Evolutionary conservation across 2,113 vertebrate genomes (phyloP).

Genomic region (Diadophis punctatus): DNA sequence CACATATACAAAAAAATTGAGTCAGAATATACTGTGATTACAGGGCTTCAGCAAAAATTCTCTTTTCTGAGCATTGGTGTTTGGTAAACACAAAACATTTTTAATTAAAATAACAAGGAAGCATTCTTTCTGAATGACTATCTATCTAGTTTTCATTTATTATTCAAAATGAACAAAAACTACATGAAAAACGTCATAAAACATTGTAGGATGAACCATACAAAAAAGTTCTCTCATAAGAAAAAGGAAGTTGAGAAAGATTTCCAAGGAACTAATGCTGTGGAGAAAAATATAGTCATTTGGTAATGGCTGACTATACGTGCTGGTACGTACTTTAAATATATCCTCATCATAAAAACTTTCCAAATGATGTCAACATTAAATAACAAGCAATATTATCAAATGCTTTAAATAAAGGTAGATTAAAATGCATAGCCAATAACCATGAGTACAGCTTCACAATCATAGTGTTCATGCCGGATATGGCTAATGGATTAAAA

Average conservation of each 20-base stretch:
- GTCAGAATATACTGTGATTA: background rate
- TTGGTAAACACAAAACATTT: background rate
- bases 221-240: background rate
- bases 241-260: background rate
- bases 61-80: background rate
- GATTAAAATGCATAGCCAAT: background rate
- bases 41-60: background rate
- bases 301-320: background rate
- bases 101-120: background rate
- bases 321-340: background rate
- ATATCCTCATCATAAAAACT: background rate
- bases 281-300: background rate
- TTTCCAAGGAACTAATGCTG: background rate
- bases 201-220: background rate
- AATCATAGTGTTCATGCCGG: background rate
- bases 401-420: background rate
- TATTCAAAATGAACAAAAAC: background rate
- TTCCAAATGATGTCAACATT: background rate
- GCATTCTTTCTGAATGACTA: background rate
- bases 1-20: background rate
- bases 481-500: background rate
- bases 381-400: background rate
- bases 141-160: background rate
- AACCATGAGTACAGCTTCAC: background rate
- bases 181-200: background rate